Conservation (phyloP, 2,888 invertebrate species). For the Neoascia interrupta region DNA sequence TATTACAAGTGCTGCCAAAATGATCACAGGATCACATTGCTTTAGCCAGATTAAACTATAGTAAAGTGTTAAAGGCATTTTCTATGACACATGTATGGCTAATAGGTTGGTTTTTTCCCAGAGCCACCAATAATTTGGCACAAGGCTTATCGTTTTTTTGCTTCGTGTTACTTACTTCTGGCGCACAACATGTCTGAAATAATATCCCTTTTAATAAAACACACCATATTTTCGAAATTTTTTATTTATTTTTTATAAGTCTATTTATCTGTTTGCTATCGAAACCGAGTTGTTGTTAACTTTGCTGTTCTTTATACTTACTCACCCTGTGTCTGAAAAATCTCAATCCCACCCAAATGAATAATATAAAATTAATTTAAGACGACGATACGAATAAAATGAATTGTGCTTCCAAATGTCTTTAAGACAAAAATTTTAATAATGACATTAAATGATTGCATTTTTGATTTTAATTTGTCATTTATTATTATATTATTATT, state of each 20-base stretch:
- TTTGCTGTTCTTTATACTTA: not conserved
- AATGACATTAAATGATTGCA: slow-evolving; percentile 26
- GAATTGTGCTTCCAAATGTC: slow-evolving; percentile 66
- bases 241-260: slow-evolving; percentile 5
- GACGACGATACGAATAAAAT: too few relatives aligned
- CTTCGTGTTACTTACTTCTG: too few relatives aligned
- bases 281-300: not conserved
- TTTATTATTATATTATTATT: slow-evolving; percentile 50
- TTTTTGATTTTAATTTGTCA: slow-evolving; percentile 54
- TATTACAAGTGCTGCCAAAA: too few relatives aligned
- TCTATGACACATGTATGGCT: too few relatives aligned
- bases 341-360: not conserved
- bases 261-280: not conserved
- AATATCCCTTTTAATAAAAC: too few relatives aligned
- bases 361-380: not conserved
- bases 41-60: too few relatives aligned
- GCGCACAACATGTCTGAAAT: too few relatives aligned
- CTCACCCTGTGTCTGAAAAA: slow-evolving; percentile 10
- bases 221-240: not conserved
- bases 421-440: not conserved
- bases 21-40: too few relatives aligned
- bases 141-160: too few relatives aligned
- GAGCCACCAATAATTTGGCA: too few relatives aligned
- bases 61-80: too few relatives aligned
- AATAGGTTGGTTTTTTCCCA: too few relatives aligned